These are phyloP conservation scores for Prosopocoilus inquinatus DNA, from an alignment of 2,888 invertebrate genomes.

Conservation along the genomic window DNA sequence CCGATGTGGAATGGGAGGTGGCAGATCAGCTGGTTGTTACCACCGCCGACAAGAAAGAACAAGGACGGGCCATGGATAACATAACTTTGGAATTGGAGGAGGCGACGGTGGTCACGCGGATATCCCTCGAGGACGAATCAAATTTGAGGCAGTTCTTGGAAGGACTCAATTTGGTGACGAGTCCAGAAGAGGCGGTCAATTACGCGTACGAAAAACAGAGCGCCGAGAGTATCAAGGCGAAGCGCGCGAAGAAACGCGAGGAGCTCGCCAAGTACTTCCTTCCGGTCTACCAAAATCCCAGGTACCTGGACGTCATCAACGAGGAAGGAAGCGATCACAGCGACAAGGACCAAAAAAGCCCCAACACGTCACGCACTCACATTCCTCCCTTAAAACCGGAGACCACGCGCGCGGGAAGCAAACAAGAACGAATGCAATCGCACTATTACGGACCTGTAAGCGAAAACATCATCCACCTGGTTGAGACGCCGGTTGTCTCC, in stretches of 20 bases:
- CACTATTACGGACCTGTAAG: constrained; percentile 21
- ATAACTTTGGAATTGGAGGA: constrained; percentile 9
- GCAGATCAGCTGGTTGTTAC: constrained; percentile 48
- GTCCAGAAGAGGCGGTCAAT: constrained; percentile 47
- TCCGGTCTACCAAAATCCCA: constrained; percentile 60
- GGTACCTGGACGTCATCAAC: constrained; percentile 73
- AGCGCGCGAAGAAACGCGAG: constrained; percentile 56
- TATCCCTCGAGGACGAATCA: constrained; percentile 59
- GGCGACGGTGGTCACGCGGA: constrained; percentile 26
- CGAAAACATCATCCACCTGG: constrained; percentile 21
- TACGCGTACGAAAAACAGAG: constrained; percentile 27
- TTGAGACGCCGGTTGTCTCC: constrained; percentile 36
- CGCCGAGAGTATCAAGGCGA: constrained; percentile 42
- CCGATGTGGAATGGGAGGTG: constrained; percentile 62
- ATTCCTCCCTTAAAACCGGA: background rate
- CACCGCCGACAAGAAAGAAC: constrained; percentile 26
- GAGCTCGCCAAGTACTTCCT: constrained; percentile 58
- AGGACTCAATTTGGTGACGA: constrained; percentile 57
- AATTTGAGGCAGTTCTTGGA: constrained; percentile 57
- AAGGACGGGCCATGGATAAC: constrained; percentile 7
- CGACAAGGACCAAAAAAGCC: constrained; percentile 46
- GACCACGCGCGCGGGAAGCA: background rate
- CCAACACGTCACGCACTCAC: background rate
- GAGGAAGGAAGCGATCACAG: constrained; percentile 74
- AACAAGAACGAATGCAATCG: constrained; percentile 1